Percentiles rank a stretch among this genome's conserved stretches.
phyloP scores from a whole-genome alignment of 2,797 vertebrate genomes.

The Carapus acus region DNA sequence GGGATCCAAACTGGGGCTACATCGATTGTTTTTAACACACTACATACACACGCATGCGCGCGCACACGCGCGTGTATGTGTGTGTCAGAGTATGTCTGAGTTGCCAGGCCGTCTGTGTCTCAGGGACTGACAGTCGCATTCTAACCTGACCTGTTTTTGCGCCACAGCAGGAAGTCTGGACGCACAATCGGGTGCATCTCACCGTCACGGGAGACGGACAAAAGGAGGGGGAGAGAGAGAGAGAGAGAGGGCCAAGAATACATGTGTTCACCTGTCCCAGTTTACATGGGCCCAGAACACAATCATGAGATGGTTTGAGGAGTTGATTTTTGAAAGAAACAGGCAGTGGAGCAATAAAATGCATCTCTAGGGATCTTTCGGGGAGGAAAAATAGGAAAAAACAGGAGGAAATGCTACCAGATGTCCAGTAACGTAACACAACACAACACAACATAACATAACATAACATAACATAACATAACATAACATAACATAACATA shows the following conservation, averaged over 20 bases:
- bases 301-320: background rate
- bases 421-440: no score
- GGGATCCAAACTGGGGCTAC: no score
- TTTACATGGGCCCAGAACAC: no score
- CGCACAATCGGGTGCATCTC: constrained; percentile 31
- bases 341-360: background rate
- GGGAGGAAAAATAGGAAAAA: no score
- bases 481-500: no score
- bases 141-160: constrained; percentile 44
- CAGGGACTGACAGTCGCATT: constrained; percentile 32
- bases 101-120: constrained; percentile 51
- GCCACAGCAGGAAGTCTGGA: constrained; percentile 27
- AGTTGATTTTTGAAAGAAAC: background rate
- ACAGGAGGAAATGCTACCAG: no score
- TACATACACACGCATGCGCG: no score
- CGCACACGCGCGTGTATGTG: no score
- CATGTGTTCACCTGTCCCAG: background rate
- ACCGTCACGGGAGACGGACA: constrained; percentile 3
- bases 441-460: no score
- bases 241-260: background rate
- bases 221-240: background rate
- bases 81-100: constrained; percentile 54
- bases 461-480: no score
- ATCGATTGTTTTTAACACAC: no score
- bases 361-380: no score